Evolutionary conservation across 2,113 vertebrate genomes (phyloP), one percentile per base, ranked within the genome.

Genomic region (Brachyistius frenatus): DNA sequence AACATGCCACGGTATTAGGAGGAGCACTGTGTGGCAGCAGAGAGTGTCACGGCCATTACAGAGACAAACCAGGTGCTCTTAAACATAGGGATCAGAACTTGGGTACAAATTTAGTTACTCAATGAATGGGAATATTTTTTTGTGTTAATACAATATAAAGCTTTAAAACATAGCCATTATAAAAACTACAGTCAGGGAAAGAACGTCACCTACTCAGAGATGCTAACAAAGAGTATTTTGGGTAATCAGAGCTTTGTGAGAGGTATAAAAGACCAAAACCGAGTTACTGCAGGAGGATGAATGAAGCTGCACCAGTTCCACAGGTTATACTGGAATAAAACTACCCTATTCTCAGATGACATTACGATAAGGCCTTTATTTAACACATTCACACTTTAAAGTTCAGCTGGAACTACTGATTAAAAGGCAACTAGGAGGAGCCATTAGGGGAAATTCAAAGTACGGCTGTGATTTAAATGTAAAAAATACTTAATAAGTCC

Each of bases 11-110:
- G n/a, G 60, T 53, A n/a, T 47, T 53, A 54, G 39, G 73, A 30
- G 54, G 53, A 14, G 11, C 10, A 46, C 41, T 60, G 46, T 50
- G 64, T 30, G 52, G 52, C 58, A 60, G 46, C 33, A 33, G 50
- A 80, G 64, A 44, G 46, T 68, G 60, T 58, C 30, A 70, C 58
- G n/a, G 35, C 64, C 39, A 36, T 39, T 61, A 58, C 39, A 64
- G n/a, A 2, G 69, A 52, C 55, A 81, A 70, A 66, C 60, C 58
- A 56, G 11, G 15, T 10, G 14, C 7, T 54, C 6, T 11, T 7
- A 44, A 33, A 16, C 30, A 37, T 37, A 31, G 58, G 35, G 9
- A 36, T 5, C 11, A 15, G 32, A 53, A 33, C 41, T 39, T 57
- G 3, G 7, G n/a, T 57, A 41, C 33, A 61, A 39, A n/a, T 9